Base-by-base conservation (phyloP, 2,113 vertebrate genomes). In the Climacteris rufus region DNA sequence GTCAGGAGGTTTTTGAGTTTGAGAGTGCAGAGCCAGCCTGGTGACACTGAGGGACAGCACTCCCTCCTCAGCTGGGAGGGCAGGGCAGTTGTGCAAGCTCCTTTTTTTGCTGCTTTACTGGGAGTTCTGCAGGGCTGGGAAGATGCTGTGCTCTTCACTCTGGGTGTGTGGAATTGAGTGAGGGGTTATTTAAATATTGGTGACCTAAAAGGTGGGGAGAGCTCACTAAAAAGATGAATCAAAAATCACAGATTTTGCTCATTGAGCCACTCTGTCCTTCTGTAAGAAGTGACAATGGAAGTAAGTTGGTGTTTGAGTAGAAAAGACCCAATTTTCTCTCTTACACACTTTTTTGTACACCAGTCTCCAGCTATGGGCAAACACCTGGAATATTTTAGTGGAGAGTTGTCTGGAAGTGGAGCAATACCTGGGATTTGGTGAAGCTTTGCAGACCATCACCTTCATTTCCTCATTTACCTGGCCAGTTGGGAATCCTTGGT, bases 291-390 rank as follows among this genome's bases (percentile, higher is more conserved):
- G 45, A 10, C 8, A 31, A 2, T 44, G 78, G 45, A 59, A 70
- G 7, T 12, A 30, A 66, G 52, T 45, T 54, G 45, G 12, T 4
- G 5, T 49, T 57, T 15, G 52, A 54, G 61, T 45, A 44, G 68
- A 44, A 44, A 69, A 80, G 31, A 19, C 23, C 4, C 30, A 14
- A 0, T 53, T 68, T 63, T 37, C 23, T 44, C 19, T 54, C 63
- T 28, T 44, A 40, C 35, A 27, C 8, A 0, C 11, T 27, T 39
- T 23, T 57, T 57, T 54, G 56, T 61, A 9, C 12, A 4, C 30
- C 39, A 30, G 47, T 10, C 4, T 24, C 7, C 47, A 54, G 0
- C 44, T 11, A 0, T 0, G 18, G 66, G 52, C 47, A 56, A 10
- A 19, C 5, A 9, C 4, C 1, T 30, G 11, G 37, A 11, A 5